phyloP scores from a whole-genome alignment of 1,140 invertebrate genomes.

The Ostrea denselamellosa region DNA sequence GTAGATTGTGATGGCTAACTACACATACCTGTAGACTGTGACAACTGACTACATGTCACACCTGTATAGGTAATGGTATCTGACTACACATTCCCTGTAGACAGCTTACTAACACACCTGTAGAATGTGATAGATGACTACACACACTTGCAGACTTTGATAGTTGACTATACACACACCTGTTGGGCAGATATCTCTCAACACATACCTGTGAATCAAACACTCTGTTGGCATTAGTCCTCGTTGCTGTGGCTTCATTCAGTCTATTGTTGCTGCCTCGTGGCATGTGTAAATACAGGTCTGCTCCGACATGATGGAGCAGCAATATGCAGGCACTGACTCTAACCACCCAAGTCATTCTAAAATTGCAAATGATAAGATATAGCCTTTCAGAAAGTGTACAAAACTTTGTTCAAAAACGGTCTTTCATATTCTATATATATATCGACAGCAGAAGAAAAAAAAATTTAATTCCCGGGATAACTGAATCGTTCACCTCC shows the following conservation, averaged over 20 bases:
- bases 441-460: no score
- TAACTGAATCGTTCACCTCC: no score
- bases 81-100: no score
- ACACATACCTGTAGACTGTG: no score
- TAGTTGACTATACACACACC: slow-evolving; percentile 60
- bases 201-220: slow-evolving; percentile 78
- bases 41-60: no score
- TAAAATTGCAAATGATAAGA: background rate
- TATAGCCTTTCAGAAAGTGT: background rate
- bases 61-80: no score
- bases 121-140: no score
- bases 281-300: slow-evolving; percentile 76
- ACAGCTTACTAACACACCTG: no score
- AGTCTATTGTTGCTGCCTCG: slow-evolving; percentile 77
- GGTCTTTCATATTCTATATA: background rate
- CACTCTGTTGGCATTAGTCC: slow-evolving; percentile 74
- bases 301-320: slow-evolving; percentile 42
- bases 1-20: no score
- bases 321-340: background rate
- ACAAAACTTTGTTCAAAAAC: background rate
- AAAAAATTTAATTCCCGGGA: background rate
- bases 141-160: no score
- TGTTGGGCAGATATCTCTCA: no score
- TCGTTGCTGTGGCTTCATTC: slow-evolving; percentile 75
- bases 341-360: background rate